A percentile compares a stretch with the other conserved stretches of the same genome.
Conservation (phyloP, 2,113 vertebrate species). For the Phalacrocorax brasilianus region DNA sequence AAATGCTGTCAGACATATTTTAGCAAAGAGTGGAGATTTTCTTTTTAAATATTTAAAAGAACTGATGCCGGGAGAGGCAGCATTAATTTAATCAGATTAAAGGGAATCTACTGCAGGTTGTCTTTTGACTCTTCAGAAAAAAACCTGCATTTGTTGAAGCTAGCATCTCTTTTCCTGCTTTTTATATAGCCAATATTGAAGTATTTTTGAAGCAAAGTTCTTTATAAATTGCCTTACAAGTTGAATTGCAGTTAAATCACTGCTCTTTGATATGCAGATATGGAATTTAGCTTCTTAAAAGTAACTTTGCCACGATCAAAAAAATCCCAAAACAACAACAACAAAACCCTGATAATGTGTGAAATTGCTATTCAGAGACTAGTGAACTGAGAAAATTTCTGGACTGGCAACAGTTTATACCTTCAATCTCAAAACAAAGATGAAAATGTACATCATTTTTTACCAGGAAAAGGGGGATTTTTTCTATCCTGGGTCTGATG, state of each 20-base stretch:
- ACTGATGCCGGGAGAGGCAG: not conserved
- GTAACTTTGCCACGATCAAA: not conserved
- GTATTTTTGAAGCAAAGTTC: not conserved
- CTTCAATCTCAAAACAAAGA: not conserved
- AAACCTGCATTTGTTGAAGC: not conserved
- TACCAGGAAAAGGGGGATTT: not conserved
- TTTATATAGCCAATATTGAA: not conserved
- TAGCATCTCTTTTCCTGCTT: not conserved
- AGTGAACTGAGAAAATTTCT: not conserved
- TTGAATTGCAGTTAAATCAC: not conserved
- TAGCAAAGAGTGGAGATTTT: not conserved
- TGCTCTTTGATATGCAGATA: not conserved
- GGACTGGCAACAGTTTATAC: not conserved
- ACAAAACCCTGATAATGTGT: not conserved
- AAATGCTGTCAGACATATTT: not conserved
- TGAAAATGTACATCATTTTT: not conserved
- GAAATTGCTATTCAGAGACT: not conserved
- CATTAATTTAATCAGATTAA: not conserved
- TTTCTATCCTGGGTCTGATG: not conserved
- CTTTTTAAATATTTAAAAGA: conserved; percentile 6
- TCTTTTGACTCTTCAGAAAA: not conserved
- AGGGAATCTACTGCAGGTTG: not conserved
- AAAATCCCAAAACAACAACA: not conserved
- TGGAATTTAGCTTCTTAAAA: not conserved
- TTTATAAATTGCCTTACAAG: not conserved